phyloP scores from a whole-genome alignment of 2,797 vertebrate species.

The Picus viridis region DNA sequence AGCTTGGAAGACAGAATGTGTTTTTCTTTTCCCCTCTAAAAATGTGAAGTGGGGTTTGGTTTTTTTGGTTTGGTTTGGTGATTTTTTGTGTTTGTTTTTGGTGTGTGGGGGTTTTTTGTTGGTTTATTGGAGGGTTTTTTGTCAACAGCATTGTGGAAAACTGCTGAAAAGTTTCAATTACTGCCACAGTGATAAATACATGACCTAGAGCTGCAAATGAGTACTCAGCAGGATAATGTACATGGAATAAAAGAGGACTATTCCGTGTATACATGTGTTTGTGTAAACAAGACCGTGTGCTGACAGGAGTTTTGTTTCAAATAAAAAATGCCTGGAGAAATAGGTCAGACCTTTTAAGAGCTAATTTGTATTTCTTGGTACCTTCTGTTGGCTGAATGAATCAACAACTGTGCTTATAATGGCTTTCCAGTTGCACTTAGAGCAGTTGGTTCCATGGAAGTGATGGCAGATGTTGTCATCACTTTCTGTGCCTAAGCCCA shows the following conservation, averaged over 20 bases:
- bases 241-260: background rate
- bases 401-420: background rate
- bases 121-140: background rate
- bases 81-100: background rate
- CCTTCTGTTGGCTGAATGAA: background rate
- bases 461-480: background rate
- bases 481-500: background rate
- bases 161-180: background rate
- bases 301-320: background rate
- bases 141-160: background rate
- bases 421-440: background rate
- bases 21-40: background rate
- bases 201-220: background rate
- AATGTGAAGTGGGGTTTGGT: background rate
- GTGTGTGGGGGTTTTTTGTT: no score
- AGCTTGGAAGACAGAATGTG: background rate
- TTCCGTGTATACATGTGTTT: background rate
- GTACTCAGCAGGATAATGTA: background rate
- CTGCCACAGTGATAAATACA: background rate
- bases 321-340: background rate
- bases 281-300: background rate
- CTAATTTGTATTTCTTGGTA: background rate
- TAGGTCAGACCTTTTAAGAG: constrained; percentile 17
- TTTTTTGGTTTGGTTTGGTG: no score
- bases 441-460: background rate